These are phyloP conservation scores for Bubalus kerabau DNA, from an alignment of 2,113 vertebrate species.

Conservation along the genomic window DNA sequence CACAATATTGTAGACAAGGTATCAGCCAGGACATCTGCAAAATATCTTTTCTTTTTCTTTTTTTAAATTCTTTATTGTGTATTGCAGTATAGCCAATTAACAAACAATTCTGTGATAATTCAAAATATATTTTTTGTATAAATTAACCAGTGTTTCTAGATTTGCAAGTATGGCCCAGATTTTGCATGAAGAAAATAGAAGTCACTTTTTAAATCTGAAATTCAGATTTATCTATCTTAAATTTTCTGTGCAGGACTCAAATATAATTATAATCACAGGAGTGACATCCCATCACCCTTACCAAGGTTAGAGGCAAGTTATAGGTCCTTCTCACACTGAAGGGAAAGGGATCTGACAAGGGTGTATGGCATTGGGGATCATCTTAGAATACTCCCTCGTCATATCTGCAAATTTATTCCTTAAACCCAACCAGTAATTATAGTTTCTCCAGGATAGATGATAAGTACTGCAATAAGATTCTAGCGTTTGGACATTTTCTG, in stretches of 20 bases:
- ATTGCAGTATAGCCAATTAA: not conserved
- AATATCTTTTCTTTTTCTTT: not conserved
- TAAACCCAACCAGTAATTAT: not conserved
- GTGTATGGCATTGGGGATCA: rapidly evolving
- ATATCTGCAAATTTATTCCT: not conserved
- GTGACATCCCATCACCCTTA: not conserved
- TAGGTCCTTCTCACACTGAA: not conserved
- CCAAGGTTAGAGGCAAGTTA: not conserved
- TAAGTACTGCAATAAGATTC: not conserved
- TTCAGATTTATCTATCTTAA: not conserved
- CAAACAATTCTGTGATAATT: not conserved
- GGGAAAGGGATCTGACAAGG: not conserved
- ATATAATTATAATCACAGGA: not conserved
- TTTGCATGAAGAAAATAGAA: not conserved
- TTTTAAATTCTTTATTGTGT: not conserved
- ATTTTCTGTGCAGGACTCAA: not conserved
- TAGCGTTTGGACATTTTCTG: not conserved
- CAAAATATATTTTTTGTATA: not conserved
- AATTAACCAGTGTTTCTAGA: not conserved
- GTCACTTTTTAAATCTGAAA: not conserved
- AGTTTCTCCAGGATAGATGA: not conserved
- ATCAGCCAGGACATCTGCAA: not conserved
- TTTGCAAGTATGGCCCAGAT: not conserved
- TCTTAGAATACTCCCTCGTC: not conserved
- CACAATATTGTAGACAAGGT: not conserved